These are phyloP conservation scores for Hemichromis elongatus DNA, from an alignment of 2,113 vertebrate genomes.

Conservation along the genomic window DNA sequence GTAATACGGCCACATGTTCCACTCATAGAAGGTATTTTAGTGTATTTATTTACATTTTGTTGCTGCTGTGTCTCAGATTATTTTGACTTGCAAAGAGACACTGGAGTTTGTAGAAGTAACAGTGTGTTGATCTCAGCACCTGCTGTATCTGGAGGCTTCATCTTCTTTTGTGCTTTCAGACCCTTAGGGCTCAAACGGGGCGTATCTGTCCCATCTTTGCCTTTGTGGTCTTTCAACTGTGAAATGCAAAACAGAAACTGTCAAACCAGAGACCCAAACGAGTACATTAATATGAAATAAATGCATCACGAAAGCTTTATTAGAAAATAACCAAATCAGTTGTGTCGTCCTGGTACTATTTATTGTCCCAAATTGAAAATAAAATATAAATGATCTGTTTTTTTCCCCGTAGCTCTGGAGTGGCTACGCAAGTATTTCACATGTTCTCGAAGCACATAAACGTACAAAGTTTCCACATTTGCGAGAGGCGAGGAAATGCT, in stretches of 20 bases:
- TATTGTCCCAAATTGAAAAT: not conserved
- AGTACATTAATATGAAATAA: not conserved
- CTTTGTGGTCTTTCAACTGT: constrained; percentile 74
- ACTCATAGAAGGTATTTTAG: not conserved
- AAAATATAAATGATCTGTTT: not conserved
- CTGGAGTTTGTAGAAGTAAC: not conserved
- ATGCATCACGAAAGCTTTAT: not conserved
- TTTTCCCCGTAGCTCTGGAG: not conserved
- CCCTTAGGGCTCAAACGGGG: constrained; percentile 60
- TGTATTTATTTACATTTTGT: not conserved
- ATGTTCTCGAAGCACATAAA: constrained; percentile 14
- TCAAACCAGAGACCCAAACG: not conserved
- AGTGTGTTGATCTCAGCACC: constrained; percentile 67
- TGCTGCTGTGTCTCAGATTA: not conserved
- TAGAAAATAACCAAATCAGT: not conserved
- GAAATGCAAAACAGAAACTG: constrained; percentile 19
- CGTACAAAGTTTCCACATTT: constrained; percentile 65
- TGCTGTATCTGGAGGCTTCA: constrained; percentile 78
- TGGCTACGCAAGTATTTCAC: not conserved
- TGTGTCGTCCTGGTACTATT: not conserved
- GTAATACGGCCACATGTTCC: not conserved
- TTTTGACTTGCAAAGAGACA: not conserved
- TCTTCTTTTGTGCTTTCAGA: constrained; percentile 72
- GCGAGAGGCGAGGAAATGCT: constrained; percentile 56
- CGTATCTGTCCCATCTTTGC: constrained; percentile 73